Base-by-base conservation (phyloP, 1,140 invertebrate genomes). In the Episyrphus balteatus region DNA sequence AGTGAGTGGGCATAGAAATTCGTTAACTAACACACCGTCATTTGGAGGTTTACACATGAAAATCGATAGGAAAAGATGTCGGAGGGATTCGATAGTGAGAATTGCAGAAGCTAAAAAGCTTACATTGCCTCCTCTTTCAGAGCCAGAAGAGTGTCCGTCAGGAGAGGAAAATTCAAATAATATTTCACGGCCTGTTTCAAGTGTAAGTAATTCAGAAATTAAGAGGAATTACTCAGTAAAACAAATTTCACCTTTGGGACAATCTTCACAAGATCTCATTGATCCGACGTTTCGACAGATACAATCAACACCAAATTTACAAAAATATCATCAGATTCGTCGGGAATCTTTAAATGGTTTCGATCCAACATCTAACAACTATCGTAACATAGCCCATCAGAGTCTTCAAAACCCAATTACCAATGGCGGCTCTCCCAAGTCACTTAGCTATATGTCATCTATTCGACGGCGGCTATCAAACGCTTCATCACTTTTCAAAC, bases 401-500 rank as follows among this genome's bases (percentile, higher is more conserved):
- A 5, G 21, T 46, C 44, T 14, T 41, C 19, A 21, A 39, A 9
- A n/a, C 37, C 9, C 8, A 10, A 12, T 33, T 8, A 33, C 12
- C 34, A 47, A 15, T 21, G 40, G 11, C 21, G 21, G 30, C 12
- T 41, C 49, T 12, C 44, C 49, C 17, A 50, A 50, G 21, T 44
- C 49, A 8, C 17, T 50, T 11, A 42, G 49, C 15, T 77, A 79
- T 51, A 80, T 84, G 42, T 80, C 76, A 41, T 79, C 75, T 5
- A 69, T 86, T 33, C 77, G 79, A 48, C 78, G 81, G 58, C 70
- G 80, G 30, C 83, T 87, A 39, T 85, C 83, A 43, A 86, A 86
- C 64, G 84, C 82, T 5, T 83, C 81, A 11, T 83, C 81, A 13
- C 67, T 85, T 48, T 86, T 87, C 64, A 73, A 78, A 44, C 84